Conservation (phyloP, 2,888 invertebrate species). For the Mesorhabditis sp. region DNA sequence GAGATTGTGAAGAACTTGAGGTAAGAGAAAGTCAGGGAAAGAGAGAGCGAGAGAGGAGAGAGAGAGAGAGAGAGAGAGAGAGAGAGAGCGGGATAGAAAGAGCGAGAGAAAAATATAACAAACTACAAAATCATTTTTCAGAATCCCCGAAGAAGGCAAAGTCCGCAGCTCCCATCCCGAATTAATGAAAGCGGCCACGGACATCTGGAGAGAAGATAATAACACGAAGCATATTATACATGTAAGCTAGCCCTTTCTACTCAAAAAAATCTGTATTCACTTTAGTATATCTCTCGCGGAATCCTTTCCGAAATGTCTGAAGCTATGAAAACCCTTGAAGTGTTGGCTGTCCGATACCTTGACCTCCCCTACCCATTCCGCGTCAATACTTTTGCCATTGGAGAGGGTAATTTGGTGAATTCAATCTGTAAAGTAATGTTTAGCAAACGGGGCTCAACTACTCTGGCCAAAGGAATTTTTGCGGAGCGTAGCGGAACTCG, state of each 20-base stretch:
- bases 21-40: too few species aligned
- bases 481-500: not conserved
- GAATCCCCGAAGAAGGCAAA: not conserved
- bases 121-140: not conserved
- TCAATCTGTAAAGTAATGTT: not conserved
- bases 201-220: not conserved
- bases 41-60: too few species aligned
- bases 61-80: too few species aligned
- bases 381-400: constrained; percentile 4
- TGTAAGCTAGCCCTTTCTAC: not conserved
- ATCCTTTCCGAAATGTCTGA: not conserved
- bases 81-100: too few species aligned
- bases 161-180: not conserved
- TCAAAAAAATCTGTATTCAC: not conserved
- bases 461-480: not conserved
- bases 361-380: constrained; percentile 1
- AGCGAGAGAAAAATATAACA: not conserved
- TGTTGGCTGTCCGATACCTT: not conserved
- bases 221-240: not conserved
- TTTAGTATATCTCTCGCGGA: not conserved
- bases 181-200: not conserved
- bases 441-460: not conserved
- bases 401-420: not conserved
- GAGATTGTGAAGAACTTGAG: not conserved
- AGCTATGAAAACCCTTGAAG: not conserved